These are phyloP conservation scores for Megalops atlanticus DNA, from an alignment of 2,113 vertebrate genomes.

Conservation along the genomic window DNA sequence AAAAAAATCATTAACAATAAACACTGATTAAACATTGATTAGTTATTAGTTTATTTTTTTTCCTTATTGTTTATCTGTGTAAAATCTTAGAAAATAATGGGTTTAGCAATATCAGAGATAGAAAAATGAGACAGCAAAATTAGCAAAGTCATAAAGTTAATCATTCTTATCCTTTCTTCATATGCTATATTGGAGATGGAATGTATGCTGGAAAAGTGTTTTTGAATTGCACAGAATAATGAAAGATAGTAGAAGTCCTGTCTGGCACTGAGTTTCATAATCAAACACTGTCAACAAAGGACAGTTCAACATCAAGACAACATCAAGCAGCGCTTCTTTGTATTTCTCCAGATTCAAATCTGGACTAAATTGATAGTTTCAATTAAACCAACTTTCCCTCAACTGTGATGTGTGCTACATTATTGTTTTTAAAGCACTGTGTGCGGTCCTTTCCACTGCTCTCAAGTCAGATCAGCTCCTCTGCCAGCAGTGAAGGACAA, in stretches of 20 bases:
- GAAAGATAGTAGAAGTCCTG: constrained; percentile 67
- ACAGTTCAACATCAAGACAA: constrained; percentile 62
- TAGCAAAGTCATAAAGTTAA: constrained; percentile 64
- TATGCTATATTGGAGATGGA: constrained; percentile 68
- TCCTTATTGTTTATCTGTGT: too few relatives aligned
- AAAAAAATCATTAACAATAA: too few relatives aligned
- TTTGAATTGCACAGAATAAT: constrained; percentile 63
- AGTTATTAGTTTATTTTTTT: too few relatives aligned
- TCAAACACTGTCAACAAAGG: constrained; percentile 59
- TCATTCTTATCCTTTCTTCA: constrained; percentile 65
- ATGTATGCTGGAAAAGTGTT: constrained; percentile 58
- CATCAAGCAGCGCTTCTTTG: too few relatives aligned
- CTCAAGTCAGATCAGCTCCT: not conserved
- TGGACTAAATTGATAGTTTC: not conserved
- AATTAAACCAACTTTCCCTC: not conserved
- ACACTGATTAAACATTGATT: too few relatives aligned
- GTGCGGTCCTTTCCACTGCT: not conserved
- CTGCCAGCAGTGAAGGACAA: not conserved
- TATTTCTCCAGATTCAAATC: not conserved
- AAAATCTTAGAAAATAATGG: too few relatives aligned
- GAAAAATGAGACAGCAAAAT: constrained; percentile 19
- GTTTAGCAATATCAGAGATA: not conserved
- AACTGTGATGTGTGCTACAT: not conserved
- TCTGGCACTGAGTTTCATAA: constrained; percentile 59
- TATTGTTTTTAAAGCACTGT: not conserved